Base-by-base conservation (phyloP, 2,797 vertebrate genomes). In the Thaleichthys pacificus region DNA sequence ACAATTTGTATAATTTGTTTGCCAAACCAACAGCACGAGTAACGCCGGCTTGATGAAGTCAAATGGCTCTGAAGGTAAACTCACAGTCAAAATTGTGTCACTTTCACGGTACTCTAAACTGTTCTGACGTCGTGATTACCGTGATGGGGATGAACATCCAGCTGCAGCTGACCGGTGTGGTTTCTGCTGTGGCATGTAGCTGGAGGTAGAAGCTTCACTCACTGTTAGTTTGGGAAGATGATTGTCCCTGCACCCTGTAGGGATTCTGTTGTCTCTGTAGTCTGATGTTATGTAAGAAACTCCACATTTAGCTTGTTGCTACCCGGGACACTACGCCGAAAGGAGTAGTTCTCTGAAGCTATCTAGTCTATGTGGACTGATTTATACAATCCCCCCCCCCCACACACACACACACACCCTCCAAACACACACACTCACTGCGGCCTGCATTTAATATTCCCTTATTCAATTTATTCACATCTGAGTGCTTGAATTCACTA, bases 1-100 rank as follows among this genome's bases (percentile, higher is more conserved):
- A n/a, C n/a, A 38, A 69, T 58, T 66, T 81, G 61, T 35, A 64
- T 83, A 79, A 83, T 87, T 82, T 83, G 73, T 82, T 82, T 81
- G 69, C 60, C 32, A 69, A 74, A 80, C 76, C 56, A 78, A 80
- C 70, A 63, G 32, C 70, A 56, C 24, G 35, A 73, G 72, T 77
- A 68, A 69, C 78, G 68, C 77, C 74, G 68, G 26, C 69, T 78
- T 61, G 82, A 80, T 81, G 80, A 70, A 71, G 73, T 84, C 69
- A 51, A 51, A 51, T 4, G 49, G 17, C 49, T 14, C 49, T 8
- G 49, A 51, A 51, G 49, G 49, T 51, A 51, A 51, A 51, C 17
- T 17, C 15, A 1, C 3, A 51, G 2, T 6, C 5, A 8, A 51
- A 15, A 51, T 51, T 5, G 17, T 51, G 49, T 51, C 12, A n/a